Conservation (phyloP, 2,113 vertebrate genomes). For the Halichoerus grypus region DNA sequence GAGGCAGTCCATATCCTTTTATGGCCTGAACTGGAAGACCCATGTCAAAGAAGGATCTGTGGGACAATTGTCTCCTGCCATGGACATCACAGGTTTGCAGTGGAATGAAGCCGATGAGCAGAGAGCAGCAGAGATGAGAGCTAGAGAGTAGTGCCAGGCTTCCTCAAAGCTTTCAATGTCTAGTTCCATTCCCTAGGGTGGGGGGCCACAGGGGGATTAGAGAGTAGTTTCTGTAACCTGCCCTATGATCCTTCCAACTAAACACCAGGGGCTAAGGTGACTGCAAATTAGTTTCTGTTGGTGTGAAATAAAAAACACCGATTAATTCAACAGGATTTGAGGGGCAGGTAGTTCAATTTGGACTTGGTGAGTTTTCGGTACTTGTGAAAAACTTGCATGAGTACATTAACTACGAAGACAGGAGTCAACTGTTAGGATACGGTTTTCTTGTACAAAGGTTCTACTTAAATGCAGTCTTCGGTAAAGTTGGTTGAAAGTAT, state of each 20-base stretch:
- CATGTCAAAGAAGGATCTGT: not conserved
- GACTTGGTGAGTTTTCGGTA: not conserved
- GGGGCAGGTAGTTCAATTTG: not conserved
- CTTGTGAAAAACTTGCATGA: not conserved
- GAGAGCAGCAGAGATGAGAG: not conserved
- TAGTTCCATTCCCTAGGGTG: not conserved
- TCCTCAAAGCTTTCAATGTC: not conserved
- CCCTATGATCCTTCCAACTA: not conserved
- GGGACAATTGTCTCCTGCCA: not conserved
- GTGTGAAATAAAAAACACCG: not conserved
- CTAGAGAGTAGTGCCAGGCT: not conserved
- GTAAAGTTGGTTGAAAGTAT: not conserved
- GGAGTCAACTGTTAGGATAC: not conserved
- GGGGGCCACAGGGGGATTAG: not conserved
- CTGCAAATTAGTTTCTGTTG: constrained; percentile 32
- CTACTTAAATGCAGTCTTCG: not conserved
- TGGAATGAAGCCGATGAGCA: not conserved
- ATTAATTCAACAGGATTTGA: constrained; percentile 39
- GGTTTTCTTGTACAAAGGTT: not conserved
- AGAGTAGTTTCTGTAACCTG: not conserved
- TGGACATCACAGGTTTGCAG: not conserved
- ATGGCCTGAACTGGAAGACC: not conserved
- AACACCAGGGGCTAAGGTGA: not conserved
- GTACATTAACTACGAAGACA: not conserved
- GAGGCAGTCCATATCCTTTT: not conserved